Conservation (phyloP, 2,888 invertebrate genomes). For the Xylocampa areola region DNA sequence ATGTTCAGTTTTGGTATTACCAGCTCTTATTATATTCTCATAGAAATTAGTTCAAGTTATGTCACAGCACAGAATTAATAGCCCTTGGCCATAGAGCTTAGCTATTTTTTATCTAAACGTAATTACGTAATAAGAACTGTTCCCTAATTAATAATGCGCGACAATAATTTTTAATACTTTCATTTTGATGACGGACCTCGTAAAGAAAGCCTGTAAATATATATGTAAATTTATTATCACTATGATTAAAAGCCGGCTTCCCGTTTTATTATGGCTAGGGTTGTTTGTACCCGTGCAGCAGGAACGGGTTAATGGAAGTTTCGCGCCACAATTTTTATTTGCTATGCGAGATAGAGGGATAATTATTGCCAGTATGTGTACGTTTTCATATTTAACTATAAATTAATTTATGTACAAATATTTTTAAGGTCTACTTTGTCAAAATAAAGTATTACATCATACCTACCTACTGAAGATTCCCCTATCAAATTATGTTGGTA, state of each 20-base stretch:
- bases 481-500: no score
- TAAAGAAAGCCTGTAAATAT: slow-evolving; percentile 48
- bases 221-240: slow-evolving; percentile 65
- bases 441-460: no score
- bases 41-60: no score
- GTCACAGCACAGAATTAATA: neutral
- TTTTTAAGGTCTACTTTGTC: no score
- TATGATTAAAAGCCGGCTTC: slow-evolving; percentile 70
- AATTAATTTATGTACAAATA: neutral
- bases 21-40: no score
- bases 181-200: slow-evolving; percentile 36
- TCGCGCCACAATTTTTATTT: slow-evolving; percentile 48
- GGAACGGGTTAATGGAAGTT: slow-evolving; percentile 63
- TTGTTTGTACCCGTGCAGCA: slow-evolving; percentile 55
- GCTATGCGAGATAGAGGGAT: slow-evolving; percentile 26
- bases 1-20: no score
- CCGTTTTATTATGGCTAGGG: slow-evolving; percentile 68
- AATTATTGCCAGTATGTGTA: neutral
- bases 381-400: neutral
- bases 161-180: slow-evolving; percentile 47
- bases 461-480: no score
- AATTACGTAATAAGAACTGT: slow-evolving; percentile 35
- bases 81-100: neutral
- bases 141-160: slow-evolving; percentile 48
- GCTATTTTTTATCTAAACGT: slow-evolving; percentile 17